Evolutionary conservation across 2,113 vertebrate genomes (phyloP).

Genomic region (Dermatemys mawii): DNA sequence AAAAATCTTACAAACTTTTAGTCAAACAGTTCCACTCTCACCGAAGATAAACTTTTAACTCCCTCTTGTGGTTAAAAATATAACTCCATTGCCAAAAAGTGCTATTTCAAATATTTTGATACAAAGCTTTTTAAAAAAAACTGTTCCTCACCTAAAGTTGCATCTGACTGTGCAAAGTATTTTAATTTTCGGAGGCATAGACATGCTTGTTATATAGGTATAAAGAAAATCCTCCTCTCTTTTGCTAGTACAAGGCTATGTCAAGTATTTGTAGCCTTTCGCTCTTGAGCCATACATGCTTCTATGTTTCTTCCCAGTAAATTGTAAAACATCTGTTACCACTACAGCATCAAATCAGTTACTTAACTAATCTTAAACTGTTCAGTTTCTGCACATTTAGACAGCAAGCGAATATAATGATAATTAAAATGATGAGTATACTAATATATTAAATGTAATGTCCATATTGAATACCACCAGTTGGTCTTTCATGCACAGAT

Average conservation of each 20-base stretch:
- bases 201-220: background rate
- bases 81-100: background rate
- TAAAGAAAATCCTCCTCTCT: background rate
- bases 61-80: constrained; percentile 55
- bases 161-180: background rate
- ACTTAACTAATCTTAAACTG: background rate
- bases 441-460: background rate
- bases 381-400: background rate
- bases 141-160: background rate
- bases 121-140: background rate
- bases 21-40: background rate
- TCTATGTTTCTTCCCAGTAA: background rate
- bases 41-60: background rate
- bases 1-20: background rate
- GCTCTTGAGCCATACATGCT: background rate
- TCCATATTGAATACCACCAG: background rate
- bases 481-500: background rate
- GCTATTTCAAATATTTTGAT: background rate
- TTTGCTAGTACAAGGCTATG: background rate
- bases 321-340: background rate
- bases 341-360: background rate
- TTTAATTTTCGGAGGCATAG: background rate
- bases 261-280: background rate
- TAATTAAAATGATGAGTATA: background rate
- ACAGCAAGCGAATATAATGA: background rate